phyloP scores from a whole-genome alignment of 2,113 vertebrate species.

The Mastomys natalensis region DNA sequence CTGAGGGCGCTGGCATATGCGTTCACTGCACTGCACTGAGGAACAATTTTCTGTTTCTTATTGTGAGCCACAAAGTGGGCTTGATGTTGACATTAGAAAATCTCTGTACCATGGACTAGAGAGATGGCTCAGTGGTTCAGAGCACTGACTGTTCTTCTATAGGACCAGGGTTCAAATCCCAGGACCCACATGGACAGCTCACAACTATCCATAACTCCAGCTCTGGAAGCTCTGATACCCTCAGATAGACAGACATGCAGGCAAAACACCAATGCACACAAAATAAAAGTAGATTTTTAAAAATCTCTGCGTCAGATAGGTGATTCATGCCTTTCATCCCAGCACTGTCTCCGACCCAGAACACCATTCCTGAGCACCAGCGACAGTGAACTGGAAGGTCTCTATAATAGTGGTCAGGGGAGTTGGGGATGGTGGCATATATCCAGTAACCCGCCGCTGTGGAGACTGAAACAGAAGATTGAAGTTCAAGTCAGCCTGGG shows the following conservation, averaged over 20 bases:
- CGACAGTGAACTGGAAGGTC: neutral
- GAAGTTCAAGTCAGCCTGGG: neutral
- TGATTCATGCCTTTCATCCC: neutral
- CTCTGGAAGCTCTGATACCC: neutral
- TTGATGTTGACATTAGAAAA: neutral
- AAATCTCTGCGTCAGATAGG: neutral
- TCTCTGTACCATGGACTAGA: neutral
- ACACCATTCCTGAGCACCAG: too few species aligned
- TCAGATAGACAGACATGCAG: neutral
- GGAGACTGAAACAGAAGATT: neutral
- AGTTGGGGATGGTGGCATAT: neutral
- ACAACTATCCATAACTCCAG: neutral
- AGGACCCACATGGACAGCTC: neutral
- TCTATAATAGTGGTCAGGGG: too few species aligned
- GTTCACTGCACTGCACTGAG: fast-evolving
- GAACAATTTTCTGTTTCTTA: neutral
- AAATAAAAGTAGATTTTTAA: neutral
- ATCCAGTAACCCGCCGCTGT: neutral
- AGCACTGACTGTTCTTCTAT: neutral
- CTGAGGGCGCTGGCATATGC: neutral
- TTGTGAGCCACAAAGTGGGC: neutral
- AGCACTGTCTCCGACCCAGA: neutral
- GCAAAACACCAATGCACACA: neutral
- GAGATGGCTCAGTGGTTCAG: neutral
- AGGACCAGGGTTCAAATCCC: neutral